Evolutionary conservation across 2,888 invertebrate genomes (phyloP).

Genomic region (Xestia ashworthii): DNA sequence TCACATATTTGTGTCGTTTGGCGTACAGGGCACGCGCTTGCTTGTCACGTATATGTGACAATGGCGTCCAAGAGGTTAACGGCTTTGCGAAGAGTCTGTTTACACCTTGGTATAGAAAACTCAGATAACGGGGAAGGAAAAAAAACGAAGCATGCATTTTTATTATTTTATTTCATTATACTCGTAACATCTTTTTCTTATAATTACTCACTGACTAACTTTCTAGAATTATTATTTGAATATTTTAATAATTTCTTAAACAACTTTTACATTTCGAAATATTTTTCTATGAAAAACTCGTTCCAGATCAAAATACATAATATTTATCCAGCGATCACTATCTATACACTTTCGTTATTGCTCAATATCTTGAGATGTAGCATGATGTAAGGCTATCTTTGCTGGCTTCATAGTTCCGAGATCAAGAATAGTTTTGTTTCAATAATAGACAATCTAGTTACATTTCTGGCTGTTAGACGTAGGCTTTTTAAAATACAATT

Average conservation of each 20-base stretch:
- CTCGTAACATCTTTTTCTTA: constrained; percentile 89
- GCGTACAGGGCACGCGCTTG: too few species aligned
- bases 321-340: constrained; percentile 70
- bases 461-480: constrained; percentile 68
- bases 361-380: constrained; percentile 66
- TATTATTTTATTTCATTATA: constrained; percentile 89
- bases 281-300: constrained; percentile 83
- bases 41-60: too few species aligned
- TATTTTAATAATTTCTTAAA: constrained; percentile 88
- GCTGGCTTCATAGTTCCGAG: constrained; percentile 51
- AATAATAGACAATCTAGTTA: constrained; percentile 68
- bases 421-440: constrained; percentile 53
- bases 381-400: constrained; percentile 54
- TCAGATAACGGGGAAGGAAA: background rate
- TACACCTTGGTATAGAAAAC: background rate
- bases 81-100: too few species aligned
- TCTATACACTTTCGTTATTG: constrained; percentile 70
- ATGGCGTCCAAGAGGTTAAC: too few species aligned
- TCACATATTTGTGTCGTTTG: too few species aligned
- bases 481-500: constrained; percentile 73
- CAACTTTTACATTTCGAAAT: constrained; percentile 86
- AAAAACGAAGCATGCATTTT: constrained; percentile 61
- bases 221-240: constrained; percentile 89
- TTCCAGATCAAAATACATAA: constrained; percentile 83
- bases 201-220: constrained; percentile 88